Base-by-base conservation (phyloP, 1,140 invertebrate genomes). In the Drosophila rhopaloa region DNA sequence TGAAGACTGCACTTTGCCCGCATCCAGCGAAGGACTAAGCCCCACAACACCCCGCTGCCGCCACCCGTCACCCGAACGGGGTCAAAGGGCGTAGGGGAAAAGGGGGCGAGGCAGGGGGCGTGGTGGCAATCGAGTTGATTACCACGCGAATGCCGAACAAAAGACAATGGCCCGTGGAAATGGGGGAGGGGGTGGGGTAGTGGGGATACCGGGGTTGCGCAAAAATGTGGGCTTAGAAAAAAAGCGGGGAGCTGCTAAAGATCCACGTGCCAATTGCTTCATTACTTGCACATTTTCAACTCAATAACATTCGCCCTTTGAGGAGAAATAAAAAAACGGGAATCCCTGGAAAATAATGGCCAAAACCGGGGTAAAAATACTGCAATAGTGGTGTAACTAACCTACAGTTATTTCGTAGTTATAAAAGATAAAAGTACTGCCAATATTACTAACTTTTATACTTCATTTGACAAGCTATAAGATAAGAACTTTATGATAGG, bases 211-310 rank as follows among this genome's bases (percentile, higher is more conserved):
- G 19, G 55, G 40, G 6, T 11, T 16, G 10, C 35, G 16, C 10
- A 10, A 14, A 54, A 16, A 6, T 5, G n/a, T 9, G 53, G 37
- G 54, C 13, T n/a, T n/a, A 32, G 27, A 32, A 38, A 29, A 29
- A 35, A 51, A 38, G 41, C 10, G 2, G 32, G 10, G 65, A 19
- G 29, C n/a, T 14, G 27, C 4, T n/a, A 27, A 32, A 68, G 35
- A 43, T 57, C 51, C 67, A 71, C 67, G 67, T 71, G 67, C 67
- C 67, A 71, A 71, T 71, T 71, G 67, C 67, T 71, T 71, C 65
- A 71, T 71, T 71, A 71, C 65, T 71, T 71, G 67, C 67, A 71
- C 67, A 71, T 71, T 72, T 68, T 72, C 68, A 72, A 72, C 66
- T 58, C 43, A 70, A 71, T 71, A 48, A 70, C 65, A 57, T 41